Base-by-base conservation (phyloP, 2,113 vertebrate genomes). In the Phyllopteryx taeniolatus region DNA sequence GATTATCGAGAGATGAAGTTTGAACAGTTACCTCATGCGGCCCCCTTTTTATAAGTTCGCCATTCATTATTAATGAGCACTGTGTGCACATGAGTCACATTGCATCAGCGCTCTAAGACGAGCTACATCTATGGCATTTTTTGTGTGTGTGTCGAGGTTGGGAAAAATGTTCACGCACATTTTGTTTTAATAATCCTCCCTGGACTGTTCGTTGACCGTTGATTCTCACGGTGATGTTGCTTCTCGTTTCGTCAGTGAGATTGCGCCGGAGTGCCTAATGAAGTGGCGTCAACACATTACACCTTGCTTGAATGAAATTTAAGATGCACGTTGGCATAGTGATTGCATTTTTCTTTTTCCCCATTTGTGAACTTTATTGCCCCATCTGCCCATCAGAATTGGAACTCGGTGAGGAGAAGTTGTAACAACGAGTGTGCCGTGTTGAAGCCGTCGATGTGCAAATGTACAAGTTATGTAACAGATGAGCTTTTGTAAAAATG, bases 61-160 rank as follows among this genome's bases (percentile, higher is more conserved):
- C 57, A 79, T 74, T 67, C 27, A 79, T 76, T 53, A 64, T 74
- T 74, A 15, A 70, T 74, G 68, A 69, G 63, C 57, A 59, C 59
- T 33, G 62, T 15, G 15, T 60, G 53, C 63, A 44, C 49, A 27
- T 14, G 10, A 43, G 49, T 71, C 14, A 57, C 44, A 66, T 57
- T 73, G 60, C 17, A 56, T 75, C 64, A 43, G 39, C 13, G 17
- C 51, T 10, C 63, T 31, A 62, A 68, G 68, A 67, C 27, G 20
- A 20, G 7, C 19, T 20, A 53, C 51, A 20, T 53, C 12, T 8
- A 53, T 17, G 19, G 51, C 19, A 20, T 7, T 53, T 53, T 53
- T 53, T 53, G 14, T n/a, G 9, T 56, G 53, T 17, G 53, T 56
- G 9, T 1, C 9, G 20, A 56, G 20, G 9, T 22, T 11, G 20